Conservation (phyloP, 2,113 vertebrate species). For the Ursus arctos region DNA sequence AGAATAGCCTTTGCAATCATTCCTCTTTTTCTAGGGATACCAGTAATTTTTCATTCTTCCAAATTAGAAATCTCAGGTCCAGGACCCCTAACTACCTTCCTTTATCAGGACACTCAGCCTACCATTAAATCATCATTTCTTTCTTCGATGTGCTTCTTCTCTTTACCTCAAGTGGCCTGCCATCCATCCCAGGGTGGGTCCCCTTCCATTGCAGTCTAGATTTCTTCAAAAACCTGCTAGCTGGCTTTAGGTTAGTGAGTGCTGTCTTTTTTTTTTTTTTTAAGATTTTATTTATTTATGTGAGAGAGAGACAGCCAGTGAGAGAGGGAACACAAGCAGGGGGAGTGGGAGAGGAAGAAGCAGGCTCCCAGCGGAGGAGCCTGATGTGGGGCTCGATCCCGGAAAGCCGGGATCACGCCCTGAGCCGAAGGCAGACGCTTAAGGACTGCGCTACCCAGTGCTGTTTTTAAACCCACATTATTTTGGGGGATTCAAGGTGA, state of each 20-base stretch:
- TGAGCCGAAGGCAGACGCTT: too few species aligned
- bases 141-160: background rate
- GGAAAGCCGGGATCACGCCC: too few species aligned
- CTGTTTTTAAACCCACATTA: background rate
- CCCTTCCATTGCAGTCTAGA: background rate
- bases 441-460: too few species aligned
- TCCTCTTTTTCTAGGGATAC: background rate
- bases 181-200: background rate
- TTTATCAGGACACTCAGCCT: background rate
- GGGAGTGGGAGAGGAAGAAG: too few species aligned
- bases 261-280: too few species aligned
- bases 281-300: too few species aligned
- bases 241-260: background rate
- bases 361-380: too few species aligned
- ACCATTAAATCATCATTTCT: background rate
- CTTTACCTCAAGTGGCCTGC: background rate
- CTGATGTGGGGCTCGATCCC: too few species aligned
- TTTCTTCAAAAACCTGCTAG: background rate
- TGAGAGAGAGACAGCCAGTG: too few species aligned
- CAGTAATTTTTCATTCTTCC: background rate
- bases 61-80: background rate
- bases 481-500: background rate
- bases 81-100: background rate
- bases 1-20: background rate
- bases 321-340: too few species aligned